Evolutionary conservation across 2,888 invertebrate genomes (phyloP).

Genomic region (Agrochola circellaris): DNA sequence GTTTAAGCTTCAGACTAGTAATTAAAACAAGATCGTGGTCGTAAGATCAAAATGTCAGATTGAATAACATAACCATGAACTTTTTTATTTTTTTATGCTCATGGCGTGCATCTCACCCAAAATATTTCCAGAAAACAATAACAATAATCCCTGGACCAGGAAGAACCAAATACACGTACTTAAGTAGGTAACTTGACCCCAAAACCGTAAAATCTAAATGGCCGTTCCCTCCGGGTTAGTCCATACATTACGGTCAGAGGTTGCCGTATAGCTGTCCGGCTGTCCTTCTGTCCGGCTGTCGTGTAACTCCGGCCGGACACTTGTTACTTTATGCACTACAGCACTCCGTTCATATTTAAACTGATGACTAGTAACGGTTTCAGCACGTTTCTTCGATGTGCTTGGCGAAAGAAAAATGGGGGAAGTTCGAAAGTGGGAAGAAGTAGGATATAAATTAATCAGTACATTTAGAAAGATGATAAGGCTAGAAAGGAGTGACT

Average conservation of each 20-base stretch:
- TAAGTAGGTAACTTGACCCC: conserved; percentile 7
- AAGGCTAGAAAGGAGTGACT: too few relatives aligned
- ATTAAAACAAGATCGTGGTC: not conserved
- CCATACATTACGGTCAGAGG: conserved; percentile 54
- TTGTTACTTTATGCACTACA: conserved; percentile 51
- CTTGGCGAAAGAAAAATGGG: not conserved
- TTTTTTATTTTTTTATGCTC: too few relatives aligned
- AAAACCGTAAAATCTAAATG: conserved; percentile 44
- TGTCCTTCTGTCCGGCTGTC: conserved; percentile 54
- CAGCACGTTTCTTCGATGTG: conserved; percentile 5
- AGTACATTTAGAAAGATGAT: not conserved
- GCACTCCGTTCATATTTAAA: conserved; percentile 48
- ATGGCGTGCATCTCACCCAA: too few relatives aligned
- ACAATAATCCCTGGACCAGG: not conserved
- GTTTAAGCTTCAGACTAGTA: not conserved
- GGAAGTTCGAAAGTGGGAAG: too few relatives aligned
- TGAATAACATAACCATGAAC: not conserved
- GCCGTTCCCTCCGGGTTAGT: conserved; percentile 30
- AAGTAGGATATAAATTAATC: not conserved
- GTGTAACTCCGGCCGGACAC: conserved; percentile 43
- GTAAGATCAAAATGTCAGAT: not conserved
- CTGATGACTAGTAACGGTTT: conserved; percentile 38
- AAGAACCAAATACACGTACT: conserved; percentile 21
- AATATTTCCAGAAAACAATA: too few relatives aligned
- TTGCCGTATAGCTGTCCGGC: conserved; percentile 56